A percentile compares a stretch with the other conserved stretches of the same genome.
Conservation (phyloP, 2,888 invertebrate species). For the Ophioninae sp. region DNA sequence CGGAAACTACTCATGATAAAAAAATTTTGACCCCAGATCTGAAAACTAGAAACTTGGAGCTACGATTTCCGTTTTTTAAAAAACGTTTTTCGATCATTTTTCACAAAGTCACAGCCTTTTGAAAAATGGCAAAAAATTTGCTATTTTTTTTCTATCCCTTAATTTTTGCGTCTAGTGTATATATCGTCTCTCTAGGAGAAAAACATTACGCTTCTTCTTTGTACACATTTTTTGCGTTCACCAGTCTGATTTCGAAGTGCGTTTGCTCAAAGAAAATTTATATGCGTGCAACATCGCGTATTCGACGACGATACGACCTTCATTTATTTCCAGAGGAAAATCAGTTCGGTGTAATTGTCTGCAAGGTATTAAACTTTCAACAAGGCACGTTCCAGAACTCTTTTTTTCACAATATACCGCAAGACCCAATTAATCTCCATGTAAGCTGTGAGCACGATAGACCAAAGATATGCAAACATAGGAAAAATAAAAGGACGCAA, state of each 20-base stretch:
- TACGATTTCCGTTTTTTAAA: no score
- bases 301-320: background rate
- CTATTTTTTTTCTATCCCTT: no score
- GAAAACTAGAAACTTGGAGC: no score
- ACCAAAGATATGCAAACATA: background rate
- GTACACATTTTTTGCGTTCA: background rate
- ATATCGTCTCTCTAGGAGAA: background rate
- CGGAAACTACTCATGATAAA: no score
- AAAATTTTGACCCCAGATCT: no score
- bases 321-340: constrained; percentile 17
- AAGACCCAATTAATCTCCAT: constrained; percentile 2
- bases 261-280: constrained; percentile 12
- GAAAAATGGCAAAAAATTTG: no score
- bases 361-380: constrained; percentile 15
- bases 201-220: constrained; percentile 6
- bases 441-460: constrained; percentile 4
- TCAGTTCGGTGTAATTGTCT: background rate
- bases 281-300: background rate
- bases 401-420: background rate
- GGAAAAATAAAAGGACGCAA: constrained; percentile 20
- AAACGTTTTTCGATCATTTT: no score
- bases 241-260: background rate
- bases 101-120: no score
- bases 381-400: constrained; percentile 25
- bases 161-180: no score